These are phyloP conservation scores for Pentalonia nigronervosa DNA, from an alignment of 1,140 invertebrate genomes.

Conservation along the genomic window DNA sequence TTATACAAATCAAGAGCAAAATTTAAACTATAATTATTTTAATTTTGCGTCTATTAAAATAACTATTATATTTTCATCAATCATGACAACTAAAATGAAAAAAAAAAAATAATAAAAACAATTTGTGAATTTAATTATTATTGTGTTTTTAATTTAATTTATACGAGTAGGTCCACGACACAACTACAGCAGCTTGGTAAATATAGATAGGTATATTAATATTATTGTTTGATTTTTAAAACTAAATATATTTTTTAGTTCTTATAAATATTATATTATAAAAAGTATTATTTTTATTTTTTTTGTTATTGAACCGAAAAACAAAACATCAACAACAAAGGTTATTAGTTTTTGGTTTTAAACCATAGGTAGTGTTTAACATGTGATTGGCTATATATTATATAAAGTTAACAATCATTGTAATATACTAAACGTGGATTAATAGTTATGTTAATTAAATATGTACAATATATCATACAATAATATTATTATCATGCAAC, in stretches of 20 bases:
- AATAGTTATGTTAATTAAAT: too few relatives aligned
- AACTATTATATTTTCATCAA: not conserved
- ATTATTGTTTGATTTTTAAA: not conserved
- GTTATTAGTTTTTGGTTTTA: too few relatives aligned
- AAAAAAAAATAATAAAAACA: not conserved
- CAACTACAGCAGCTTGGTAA: not conserved
- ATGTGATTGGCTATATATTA: too few relatives aligned
- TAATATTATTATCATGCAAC: too few relatives aligned
- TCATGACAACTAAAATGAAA: not conserved
- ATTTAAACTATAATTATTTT: slow-evolving; percentile 15
- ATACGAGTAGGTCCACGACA: not conserved
- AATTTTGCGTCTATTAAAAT: not conserved
- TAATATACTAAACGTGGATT: too few relatives aligned
- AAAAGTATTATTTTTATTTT: too few relatives aligned
- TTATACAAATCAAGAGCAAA: not conserved
- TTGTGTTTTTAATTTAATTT: not conserved
- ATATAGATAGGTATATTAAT: not conserved
- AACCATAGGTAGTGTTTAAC: too few relatives aligned
- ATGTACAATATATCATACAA: too few relatives aligned
- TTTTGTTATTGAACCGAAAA: too few relatives aligned
- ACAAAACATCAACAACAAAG: too few relatives aligned
- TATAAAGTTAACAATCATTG: too few relatives aligned
- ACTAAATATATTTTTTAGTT: not conserved
- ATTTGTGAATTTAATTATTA: not conserved
- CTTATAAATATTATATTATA: not conserved